phyloP scores from a whole-genome alignment of 2,888 invertebrate species.

The Drosophila mimetica region DNA sequence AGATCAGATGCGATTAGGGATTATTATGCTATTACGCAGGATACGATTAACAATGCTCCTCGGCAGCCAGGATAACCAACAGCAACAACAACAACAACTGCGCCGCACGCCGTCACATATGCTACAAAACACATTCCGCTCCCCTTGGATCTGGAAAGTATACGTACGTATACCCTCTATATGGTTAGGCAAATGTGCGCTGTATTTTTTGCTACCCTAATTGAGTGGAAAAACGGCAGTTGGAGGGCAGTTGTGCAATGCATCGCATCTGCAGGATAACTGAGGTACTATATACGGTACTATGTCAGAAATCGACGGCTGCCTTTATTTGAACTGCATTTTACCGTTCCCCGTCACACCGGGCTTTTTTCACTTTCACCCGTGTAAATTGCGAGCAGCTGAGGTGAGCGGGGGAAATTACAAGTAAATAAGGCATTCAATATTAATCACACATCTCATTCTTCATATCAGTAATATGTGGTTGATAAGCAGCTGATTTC shows the following conservation, averaged over 20 bases:
- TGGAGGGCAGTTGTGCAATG: slow-evolving; percentile 12
- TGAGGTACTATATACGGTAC: slow-evolving; percentile 1
- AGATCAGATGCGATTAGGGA: slow-evolving; percentile 82
- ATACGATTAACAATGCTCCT: slow-evolving; percentile 77
- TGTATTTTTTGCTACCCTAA: slow-evolving; percentile 74
- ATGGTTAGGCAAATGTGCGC: slow-evolving; percentile 72
- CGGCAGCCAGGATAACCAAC: slow-evolving; percentile 28
- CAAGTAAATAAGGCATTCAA: slow-evolving; percentile 24
- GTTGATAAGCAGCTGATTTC: not conserved
- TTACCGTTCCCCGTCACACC: slow-evolving; percentile 62
- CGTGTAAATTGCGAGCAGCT: slow-evolving; percentile 70
- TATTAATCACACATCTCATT: slow-evolving; percentile 17
- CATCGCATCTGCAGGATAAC: slow-evolving; percentile 70
- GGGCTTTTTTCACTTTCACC: slow-evolving; percentile 46
- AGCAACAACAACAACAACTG: slow-evolving; percentile 58
- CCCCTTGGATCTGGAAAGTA: slow-evolving; percentile 6
- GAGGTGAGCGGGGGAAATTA: slow-evolving; percentile 26
- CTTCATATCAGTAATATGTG: too few species aligned
- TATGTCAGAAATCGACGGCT: slow-evolving; percentile 56
- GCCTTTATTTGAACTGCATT: slow-evolving; percentile 76
- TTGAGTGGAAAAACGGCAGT: slow-evolving; percentile 60
- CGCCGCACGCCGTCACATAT: slow-evolving; percentile 78
- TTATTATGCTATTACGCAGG: slow-evolving; percentile 82
- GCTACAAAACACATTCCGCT: slow-evolving; percentile 54
- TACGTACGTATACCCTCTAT: not conserved